Evolutionary conservation across 2,888 invertebrate species (phyloP).

Genomic region (Lydus trimaculatus): DNA sequence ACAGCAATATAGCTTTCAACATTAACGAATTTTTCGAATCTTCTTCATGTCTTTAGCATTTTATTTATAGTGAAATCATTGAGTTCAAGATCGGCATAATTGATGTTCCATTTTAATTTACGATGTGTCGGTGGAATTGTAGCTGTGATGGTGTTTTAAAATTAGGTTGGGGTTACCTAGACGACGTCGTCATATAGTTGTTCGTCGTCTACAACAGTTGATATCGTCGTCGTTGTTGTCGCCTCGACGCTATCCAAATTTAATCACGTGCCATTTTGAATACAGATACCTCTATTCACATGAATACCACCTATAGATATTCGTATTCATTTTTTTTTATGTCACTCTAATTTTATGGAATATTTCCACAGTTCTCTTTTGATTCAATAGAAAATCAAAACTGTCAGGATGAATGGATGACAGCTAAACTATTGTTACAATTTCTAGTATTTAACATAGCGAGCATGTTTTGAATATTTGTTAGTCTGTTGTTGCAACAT

Average conservation of each 20-base stretch:
- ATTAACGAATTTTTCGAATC: no score
- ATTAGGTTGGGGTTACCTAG: not conserved
- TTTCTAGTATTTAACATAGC: no score
- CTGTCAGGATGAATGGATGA: no score
- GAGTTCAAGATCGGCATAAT: not conserved
- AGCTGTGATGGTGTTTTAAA: not conserved
- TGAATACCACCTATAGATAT: not conserved
- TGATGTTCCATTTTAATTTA: not conserved
- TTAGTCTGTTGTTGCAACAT: no score
- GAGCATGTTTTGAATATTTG: no score
- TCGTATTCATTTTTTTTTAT: no score
- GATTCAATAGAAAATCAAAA: no score
- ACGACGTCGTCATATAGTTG: not conserved
- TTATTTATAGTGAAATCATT: not conserved
- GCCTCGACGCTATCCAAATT: constrained; percentile 1
- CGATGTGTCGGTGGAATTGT: not conserved
- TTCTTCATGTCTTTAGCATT: not conserved
- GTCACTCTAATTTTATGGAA: no score
- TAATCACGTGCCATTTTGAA: constrained; percentile 1
- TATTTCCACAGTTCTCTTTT: no score
- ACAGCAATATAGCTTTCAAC: no score
- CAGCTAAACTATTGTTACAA: no score
- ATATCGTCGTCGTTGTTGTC: not conserved
- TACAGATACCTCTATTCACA: not conserved
- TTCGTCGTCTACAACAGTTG: no score